Evolutionary conservation across 2,888 invertebrate species (phyloP), one percentile per base, ranked within the genome.

Genomic region (Drosophila pegasa): DNA sequence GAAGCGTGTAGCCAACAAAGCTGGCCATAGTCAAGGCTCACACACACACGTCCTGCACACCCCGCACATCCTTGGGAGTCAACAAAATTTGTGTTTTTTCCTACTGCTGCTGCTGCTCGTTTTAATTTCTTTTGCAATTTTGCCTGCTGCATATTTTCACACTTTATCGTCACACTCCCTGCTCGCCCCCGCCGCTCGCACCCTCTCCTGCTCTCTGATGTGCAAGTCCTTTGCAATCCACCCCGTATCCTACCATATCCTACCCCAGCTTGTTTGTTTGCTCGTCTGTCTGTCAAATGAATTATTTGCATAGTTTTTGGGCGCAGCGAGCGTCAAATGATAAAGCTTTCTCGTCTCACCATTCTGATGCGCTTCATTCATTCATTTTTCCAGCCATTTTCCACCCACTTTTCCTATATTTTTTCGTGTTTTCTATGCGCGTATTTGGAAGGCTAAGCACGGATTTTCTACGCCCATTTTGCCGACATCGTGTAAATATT

Each of bases 241-340:
- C 25, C 27, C 22, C 33, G 5, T 20, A 22, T 5, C 5, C 29
- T n/a, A 3, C 18, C 22, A 16, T 20, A 22, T 5, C 5, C 29
- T n/a, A 3, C 18, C 22, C 20, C 40, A 59, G 33, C 22, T 45
- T 62, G 63, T 71, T 60, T 71, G 63, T 67, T 78, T 81, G 79
- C 71, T 57, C 41, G 64, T 20, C 84, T 71, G 72, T 78, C 87
- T 84, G 85, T 84, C 85, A 75, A 88, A 89, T 87, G 90, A 87
- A 89, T 87, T 87, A 87, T 87, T 88, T 89, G 88, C 90, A 87
- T 89, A 87, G 90, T 88, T 87, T 89, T 75, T 64, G 75, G 78
- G 85, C 78, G 80, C 72, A 70, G 45, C 47, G 48, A 68, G 72
- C 68, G 63, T 50, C 80, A 71, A 80, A 76, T 80, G 71, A 76